Evolutionary conservation across 35 echinoderm and acorn worm genomes (phyloP), one percentile per base, ranked within the genome.

Genomic region (Ptychodera flava): DNA sequence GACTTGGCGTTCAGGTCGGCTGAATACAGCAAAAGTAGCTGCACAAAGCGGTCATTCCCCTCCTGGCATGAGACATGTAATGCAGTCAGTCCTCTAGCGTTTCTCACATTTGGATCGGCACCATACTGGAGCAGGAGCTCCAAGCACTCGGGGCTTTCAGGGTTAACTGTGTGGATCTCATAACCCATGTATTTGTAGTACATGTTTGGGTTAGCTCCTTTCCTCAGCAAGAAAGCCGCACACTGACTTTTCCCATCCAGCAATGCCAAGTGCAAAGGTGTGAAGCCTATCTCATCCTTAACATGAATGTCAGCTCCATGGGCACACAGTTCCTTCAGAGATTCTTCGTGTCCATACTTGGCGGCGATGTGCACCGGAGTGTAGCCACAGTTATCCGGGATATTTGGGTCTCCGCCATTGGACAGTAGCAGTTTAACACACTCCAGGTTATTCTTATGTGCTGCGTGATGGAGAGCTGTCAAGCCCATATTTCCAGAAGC

Each of bases 41-140:
- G 87, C 30, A 91, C 91, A 79, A 85, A 99, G 22, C 90, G 36
- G 28, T 88, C 87, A 87, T 99, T 94, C 15, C 93, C 88, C 1
- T 77, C 85, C 77, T 94, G 90, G 31, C 84, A 88, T 0, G 96
- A 92, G 29, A 86, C 32, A 76, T 99, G 96, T 16, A 99, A 83
- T 28, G 90, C 86, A 32, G 91, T 93, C 34, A 99, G 45, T 0
- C 96, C 96, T 80, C 81, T 91, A 0, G 85, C 37, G 76, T 94
- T 87, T 27, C 90, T 77, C 0, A 83, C 31, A 28, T 92, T 84
- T 15, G 96, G 88, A 77, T 92, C 90, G 15, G 96, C 96, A 1
- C 96, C 96, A 79, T 99, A 93, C 79, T 91, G 78, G 35, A 99
- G 83, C 15, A 99, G 86, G 14, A 94, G 16, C 38, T 99, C 92